phyloP scores from a whole-genome alignment of 2,113 vertebrate genomes.

The Grammomys surdaster region DNA sequence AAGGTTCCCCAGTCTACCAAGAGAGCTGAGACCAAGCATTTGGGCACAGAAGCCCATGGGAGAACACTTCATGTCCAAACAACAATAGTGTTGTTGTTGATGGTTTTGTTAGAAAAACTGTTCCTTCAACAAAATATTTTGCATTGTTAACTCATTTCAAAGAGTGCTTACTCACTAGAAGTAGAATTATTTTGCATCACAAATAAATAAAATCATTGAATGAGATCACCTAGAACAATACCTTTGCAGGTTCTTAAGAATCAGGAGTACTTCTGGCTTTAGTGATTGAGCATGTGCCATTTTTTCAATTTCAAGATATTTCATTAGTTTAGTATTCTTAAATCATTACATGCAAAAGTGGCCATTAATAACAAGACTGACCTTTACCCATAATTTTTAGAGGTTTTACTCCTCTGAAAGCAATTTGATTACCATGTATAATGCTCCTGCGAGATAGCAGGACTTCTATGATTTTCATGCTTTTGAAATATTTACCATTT shows the following conservation, averaged over 20 bases:
- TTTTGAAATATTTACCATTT: slow-evolving; percentile 44
- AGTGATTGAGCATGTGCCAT: not conserved
- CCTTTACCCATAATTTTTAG: not conserved
- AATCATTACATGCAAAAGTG: not conserved
- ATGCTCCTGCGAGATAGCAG: not conserved
- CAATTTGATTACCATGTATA: not conserved
- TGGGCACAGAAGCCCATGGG: no score
- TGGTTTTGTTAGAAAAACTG: not conserved
- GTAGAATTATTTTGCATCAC: not conserved
- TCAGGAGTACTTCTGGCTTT: not conserved
- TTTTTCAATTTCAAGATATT: not conserved
- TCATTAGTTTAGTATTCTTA: slow-evolving; percentile 7
- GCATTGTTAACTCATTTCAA: not conserved
- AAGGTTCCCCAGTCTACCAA: not conserved
- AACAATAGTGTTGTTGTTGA: not conserved
- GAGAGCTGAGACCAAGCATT: not conserved
- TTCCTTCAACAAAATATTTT: not conserved
- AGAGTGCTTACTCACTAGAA: not conserved
- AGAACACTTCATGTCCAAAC: no score
- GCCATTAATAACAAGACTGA: not conserved
- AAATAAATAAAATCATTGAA: slow-evolving; percentile 23
- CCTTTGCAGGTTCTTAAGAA: not conserved
- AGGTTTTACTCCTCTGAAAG: not conserved
- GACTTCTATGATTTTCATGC: not conserved
- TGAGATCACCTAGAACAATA: not conserved